phyloP scores from a whole-genome alignment of 1,140 invertebrate genomes.

The Calliphora vicina region DNA sequence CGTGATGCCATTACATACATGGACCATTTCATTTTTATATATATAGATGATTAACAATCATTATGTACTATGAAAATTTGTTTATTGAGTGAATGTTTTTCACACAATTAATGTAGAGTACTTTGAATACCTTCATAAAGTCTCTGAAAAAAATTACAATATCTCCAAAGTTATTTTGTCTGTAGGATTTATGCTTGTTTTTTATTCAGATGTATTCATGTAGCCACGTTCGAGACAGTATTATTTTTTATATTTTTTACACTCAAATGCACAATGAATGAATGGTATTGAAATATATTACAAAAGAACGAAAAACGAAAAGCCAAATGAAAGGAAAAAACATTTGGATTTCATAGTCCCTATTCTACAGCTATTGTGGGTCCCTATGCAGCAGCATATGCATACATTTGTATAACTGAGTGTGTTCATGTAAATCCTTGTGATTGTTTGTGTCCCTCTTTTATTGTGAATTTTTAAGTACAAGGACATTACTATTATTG shows the following conservation, averaged over 20 bases:
- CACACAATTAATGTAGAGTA: no score
- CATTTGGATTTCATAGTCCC: neutral
- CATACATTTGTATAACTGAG: no score
- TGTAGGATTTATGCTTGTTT: no score
- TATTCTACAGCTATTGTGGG: neutral
- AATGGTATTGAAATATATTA: neutral
- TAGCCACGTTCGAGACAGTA: slow-evolving; percentile 18
- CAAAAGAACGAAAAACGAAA: neutral
- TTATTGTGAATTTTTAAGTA: neutral
- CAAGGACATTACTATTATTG: neutral
- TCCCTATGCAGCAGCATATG: neutral
- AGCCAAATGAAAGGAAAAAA: neutral
- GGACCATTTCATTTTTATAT: no score
- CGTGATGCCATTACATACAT: no score
- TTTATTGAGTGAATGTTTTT: neutral
- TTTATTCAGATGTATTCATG: neutral
- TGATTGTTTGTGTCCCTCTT: neutral
- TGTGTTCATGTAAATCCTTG: no score
- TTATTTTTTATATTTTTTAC: slow-evolving; percentile 15
- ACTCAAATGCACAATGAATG: neutral
- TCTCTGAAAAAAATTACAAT: no score
- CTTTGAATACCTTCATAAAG: no score
- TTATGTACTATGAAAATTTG: no score
- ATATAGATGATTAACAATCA: no score
- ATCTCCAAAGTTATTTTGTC: no score